Conservation (phyloP, 1,140 invertebrate species). For the Lordiphosa mommai region DNA sequence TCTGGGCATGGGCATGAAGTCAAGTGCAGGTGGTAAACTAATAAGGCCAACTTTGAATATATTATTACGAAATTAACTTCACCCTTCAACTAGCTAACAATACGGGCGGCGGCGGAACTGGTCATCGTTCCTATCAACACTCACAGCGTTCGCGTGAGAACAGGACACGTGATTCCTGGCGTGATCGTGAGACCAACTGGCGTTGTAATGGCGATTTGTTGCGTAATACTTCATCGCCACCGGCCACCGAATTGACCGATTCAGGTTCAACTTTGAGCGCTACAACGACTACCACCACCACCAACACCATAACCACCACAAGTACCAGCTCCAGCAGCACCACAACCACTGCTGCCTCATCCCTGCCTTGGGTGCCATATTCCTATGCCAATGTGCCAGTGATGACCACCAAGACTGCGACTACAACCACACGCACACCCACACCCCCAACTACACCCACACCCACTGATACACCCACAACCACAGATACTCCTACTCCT, state of each 20-base stretch:
- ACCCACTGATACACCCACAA: background rate
- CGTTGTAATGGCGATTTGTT: too few species aligned
- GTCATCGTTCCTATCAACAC: too few species aligned
- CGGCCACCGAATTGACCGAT: too few species aligned
- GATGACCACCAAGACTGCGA: background rate
- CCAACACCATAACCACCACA: background rate
- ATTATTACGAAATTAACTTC: too few species aligned
- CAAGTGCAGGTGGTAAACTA: background rate
- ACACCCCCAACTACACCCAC: background rate
- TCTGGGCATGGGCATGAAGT: constrained; percentile 5
- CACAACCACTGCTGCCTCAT: background rate
- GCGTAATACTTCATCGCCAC: too few species aligned
- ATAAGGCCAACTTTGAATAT: background rate
- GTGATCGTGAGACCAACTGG: too few species aligned
- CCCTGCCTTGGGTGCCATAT: constrained; percentile 15
- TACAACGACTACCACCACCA: too few species aligned
- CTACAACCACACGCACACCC: background rate
- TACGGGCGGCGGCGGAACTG: too few species aligned
- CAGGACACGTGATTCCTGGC: too few species aligned
- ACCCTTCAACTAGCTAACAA: too few species aligned
- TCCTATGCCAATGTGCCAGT: constrained; percentile 8
- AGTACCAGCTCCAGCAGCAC: background rate
- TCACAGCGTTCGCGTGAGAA: too few species aligned
- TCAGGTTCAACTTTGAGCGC: too few species aligned
- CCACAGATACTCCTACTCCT: background rate